Percentiles rank a stretch among this genome's conserved stretches.
Evolutionary conservation across 2,797 vertebrate genomes (phyloP).

Genomic region (Silurus lanzhouensis): DNA sequence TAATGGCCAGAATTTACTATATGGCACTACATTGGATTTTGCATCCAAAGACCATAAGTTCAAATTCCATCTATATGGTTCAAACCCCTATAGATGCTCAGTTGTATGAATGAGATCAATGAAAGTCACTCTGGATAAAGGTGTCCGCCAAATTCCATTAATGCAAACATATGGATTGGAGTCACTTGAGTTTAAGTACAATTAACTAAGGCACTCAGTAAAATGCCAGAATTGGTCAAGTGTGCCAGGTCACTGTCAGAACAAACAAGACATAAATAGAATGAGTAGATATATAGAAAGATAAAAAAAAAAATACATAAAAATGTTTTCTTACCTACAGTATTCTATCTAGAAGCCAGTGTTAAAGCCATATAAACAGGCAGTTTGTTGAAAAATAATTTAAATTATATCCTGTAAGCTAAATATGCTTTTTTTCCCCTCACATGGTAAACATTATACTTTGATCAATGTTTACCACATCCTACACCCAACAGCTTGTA

Average conservation of each 20-base stretch:
- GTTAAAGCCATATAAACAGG: not conserved
- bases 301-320: not conserved
- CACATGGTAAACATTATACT: not conserved
- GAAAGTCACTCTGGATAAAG: too few relatives aligned
- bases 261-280: not conserved
- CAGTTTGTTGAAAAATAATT: not conserved
- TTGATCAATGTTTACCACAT: not conserved
- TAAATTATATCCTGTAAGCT: not conserved
- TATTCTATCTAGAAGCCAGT: not conserved
- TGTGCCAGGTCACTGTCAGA: not conserved
- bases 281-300: not conserved
- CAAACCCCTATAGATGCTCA: too few relatives aligned
- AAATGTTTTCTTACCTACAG: not conserved
- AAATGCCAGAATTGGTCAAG: not conserved
- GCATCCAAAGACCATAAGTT: too few relatives aligned
- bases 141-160: too few relatives aligned
- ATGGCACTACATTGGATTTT: not conserved
- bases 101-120: too few relatives aligned
- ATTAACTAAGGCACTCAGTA: not conserved
- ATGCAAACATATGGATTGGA: not conserved
- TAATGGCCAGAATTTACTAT: not conserved
- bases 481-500: not conserved
- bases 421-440: not conserved
- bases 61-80: too few relatives aligned
- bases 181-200: not conserved